Conservation (phyloP, 2,113 vertebrate genomes). For the Sturnira hondurensis region DNA sequence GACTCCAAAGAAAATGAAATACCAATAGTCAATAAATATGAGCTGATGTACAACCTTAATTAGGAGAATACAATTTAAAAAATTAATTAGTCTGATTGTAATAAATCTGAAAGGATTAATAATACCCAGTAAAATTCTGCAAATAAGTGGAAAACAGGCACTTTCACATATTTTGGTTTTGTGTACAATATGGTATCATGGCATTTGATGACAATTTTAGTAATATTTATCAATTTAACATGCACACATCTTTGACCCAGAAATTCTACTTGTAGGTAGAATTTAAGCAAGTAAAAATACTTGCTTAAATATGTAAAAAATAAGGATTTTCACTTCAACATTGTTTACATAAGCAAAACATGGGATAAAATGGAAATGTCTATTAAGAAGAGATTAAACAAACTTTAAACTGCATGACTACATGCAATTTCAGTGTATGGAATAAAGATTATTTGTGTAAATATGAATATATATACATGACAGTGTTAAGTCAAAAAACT, state of each 20-base stretch:
- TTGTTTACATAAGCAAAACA: constrained; percentile 40
- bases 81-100: neutral
- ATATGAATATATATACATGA: neutral
- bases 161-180: constrained; percentile 17
- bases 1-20: neutral
- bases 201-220: neutral
- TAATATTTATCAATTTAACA: neutral
- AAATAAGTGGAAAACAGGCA: neutral
- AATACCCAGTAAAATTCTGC: neutral
- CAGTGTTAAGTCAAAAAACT: constrained; percentile 8
- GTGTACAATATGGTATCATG: neutral
- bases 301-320: neutral
- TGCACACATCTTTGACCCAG: neutral
- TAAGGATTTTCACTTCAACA: neutral
- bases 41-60: neutral
- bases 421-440: neutral
- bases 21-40: constrained; percentile 20
- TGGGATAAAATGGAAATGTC: neutral
- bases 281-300: too few relatives aligned
- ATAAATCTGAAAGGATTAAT: constrained; percentile 14
- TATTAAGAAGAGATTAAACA: constrained; percentile 36
- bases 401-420: neutral
- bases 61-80: neutral
- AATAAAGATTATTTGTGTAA: neutral
- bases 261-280: constrained; percentile 14